phyloP scores from a whole-genome alignment of 2,113 vertebrate genomes.

The Clupea harengus region DNA sequence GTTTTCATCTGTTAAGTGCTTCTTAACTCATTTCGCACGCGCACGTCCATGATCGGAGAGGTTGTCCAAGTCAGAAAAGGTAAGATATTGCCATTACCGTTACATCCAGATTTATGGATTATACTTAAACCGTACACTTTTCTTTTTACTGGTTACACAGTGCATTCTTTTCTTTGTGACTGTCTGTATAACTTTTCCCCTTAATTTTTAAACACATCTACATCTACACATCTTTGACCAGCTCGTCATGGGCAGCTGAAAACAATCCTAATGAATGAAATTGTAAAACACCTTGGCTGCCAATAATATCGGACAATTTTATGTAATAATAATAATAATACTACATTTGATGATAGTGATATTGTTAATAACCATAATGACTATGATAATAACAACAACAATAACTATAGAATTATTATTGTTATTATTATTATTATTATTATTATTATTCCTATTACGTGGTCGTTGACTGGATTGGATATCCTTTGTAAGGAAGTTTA shows the following conservation, averaged over 20 bases:
- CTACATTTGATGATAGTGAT: not conserved
- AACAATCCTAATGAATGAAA: not conserved
- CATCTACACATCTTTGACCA: not conserved
- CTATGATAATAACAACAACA: not conserved
- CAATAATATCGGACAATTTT: too few species aligned
- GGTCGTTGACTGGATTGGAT: not conserved
- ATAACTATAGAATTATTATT: not conserved
- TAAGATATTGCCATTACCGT: conserved; percentile 35
- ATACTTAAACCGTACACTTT: not conserved
- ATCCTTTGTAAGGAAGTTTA: not conserved
- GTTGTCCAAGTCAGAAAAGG: conserved; percentile 48
- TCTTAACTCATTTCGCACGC: conserved; percentile 19
- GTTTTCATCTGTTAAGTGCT: conserved; percentile 28
- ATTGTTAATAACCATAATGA: not conserved
- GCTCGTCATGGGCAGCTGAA: not conserved
- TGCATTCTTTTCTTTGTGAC: not conserved
- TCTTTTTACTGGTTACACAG: not conserved
- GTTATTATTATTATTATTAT: not conserved
- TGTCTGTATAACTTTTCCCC: not conserved
- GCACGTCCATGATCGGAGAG: conserved; percentile 60
- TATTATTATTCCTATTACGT: not conserved
- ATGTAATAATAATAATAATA: too few species aligned
- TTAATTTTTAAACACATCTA: conserved; percentile 8
- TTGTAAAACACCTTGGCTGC: too few species aligned
- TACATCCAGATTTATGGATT: not conserved